Evolutionary conservation across 1,140 invertebrate species (phyloP).

Genomic region (Drosophila albomicans): DNA sequence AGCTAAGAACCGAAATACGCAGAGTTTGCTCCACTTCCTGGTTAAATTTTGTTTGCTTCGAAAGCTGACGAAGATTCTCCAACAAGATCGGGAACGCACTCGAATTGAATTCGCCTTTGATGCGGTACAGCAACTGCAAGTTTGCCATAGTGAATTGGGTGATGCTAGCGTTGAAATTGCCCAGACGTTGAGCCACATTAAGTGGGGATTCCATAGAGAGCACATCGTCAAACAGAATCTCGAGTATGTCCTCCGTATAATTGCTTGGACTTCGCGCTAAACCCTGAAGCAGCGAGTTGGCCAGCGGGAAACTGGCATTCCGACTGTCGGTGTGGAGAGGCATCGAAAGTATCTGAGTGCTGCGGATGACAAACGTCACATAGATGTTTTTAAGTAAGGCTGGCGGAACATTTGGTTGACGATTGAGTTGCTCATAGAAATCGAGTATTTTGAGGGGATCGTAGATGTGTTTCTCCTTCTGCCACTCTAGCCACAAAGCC

Average conservation of each 20-base stretch:
- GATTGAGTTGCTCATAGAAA: slow-evolving; percentile 50
- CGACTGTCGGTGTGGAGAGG: slow-evolving; percentile 59
- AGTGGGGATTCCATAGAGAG: slow-evolving; percentile 51
- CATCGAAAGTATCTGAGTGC: slow-evolving; percentile 63
- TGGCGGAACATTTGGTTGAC: slow-evolving; percentile 34
- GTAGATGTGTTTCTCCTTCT: slow-evolving; percentile 60
- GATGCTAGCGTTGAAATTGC: not conserved
- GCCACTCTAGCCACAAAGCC: slow-evolving; percentile 65
- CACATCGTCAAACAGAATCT: slow-evolving; percentile 50
- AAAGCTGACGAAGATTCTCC: slow-evolving; percentile 14
- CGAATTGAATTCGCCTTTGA: not conserved
- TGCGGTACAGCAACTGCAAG: not conserved
- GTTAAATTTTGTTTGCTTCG: slow-evolving; percentile 38
- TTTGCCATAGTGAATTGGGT: not conserved
- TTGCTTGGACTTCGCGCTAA: slow-evolving; percentile 50
- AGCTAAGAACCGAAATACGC: not conserved
- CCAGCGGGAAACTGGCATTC: slow-evolving; percentile 51
- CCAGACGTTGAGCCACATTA: slow-evolving; percentile 46
- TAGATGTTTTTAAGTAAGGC: slow-evolving; percentile 33
- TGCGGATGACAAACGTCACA: slow-evolving; percentile 44
- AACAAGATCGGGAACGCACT: not conserved
- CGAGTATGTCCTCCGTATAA: slow-evolving; percentile 59
- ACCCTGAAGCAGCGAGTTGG: slow-evolving; percentile 40
- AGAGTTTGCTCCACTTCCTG: slow-evolving; percentile 27
- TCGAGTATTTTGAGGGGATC: slow-evolving; percentile 55